Conservation (phyloP, 1,140 invertebrate genomes). For the Calephelis nemesis region DNA sequence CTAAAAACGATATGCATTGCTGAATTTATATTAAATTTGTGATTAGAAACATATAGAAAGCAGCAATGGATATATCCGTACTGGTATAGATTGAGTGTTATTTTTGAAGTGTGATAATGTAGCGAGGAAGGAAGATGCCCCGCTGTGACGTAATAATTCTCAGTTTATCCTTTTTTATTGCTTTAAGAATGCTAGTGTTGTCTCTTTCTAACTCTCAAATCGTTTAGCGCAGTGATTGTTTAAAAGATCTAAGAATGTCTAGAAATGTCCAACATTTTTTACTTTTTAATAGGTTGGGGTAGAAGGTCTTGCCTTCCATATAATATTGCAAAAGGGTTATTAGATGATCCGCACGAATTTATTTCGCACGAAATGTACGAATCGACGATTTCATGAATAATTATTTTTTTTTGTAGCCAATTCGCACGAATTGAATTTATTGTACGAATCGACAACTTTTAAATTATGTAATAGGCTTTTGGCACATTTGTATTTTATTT, state of each 20-base stretch:
- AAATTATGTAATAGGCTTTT: too few relatives aligned
- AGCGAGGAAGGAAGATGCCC: constrained; percentile 52
- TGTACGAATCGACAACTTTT: too few relatives aligned
- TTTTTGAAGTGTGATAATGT: constrained; percentile 25
- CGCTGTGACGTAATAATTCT: constrained; percentile 75
- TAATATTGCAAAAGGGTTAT: too few relatives aligned
- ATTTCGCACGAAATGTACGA: too few relatives aligned
- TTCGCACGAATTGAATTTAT: too few relatives aligned
- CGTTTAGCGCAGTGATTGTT: constrained; percentile 59
- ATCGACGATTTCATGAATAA: too few relatives aligned
- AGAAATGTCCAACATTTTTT: constrained; percentile 24
- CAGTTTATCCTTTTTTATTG: constrained; percentile 64
- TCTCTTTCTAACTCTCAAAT: constrained; percentile 66
- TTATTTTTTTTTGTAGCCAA: too few relatives aligned
- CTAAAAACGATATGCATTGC: constrained; percentile 34
- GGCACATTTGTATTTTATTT: too few relatives aligned
- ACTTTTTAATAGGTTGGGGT: too few relatives aligned
- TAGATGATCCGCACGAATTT: too few relatives aligned
- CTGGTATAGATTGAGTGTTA: constrained; percentile 2
- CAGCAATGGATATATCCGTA: background rate
- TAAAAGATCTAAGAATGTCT: constrained; percentile 31
- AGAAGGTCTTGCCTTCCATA: too few relatives aligned
- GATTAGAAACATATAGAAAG: background rate
- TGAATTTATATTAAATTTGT: background rate
- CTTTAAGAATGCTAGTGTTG: constrained; percentile 52